Base-by-base conservation (phyloP, 2,888 invertebrate genomes). In the Globia sparganii region DNA sequence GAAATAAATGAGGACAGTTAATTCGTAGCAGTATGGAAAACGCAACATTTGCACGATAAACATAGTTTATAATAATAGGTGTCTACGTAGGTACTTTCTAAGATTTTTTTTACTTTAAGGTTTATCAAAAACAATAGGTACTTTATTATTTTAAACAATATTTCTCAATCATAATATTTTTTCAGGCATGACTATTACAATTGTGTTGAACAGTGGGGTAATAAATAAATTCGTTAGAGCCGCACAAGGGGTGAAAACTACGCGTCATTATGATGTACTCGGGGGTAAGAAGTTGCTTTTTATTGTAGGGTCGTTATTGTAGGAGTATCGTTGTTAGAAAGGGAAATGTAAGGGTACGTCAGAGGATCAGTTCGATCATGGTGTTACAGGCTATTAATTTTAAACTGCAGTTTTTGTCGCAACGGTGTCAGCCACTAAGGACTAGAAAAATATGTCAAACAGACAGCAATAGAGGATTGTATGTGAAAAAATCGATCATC, bases 181-280 rank as follows among this genome's bases (percentile, higher is more conserved):
- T 79, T 80, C 72, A 77, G 67, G 89, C 86, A 79, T 80, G 74
- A 81, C 78, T 80, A 72, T 86, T 80, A 84, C 88, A 89, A 85
- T 88, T 81, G 77, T 79, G 75, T 69, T 67, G 68, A 58, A 81
- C 70, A 80, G 75, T 75, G 81, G 82, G 87, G 88, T 89, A 91
- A 93, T 94, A 93, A 93, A 93, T 93, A 93, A 93, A 93, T 93
- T 91, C 88, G 91, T 91, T 90, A 91, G 85, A 82, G 83, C 77
- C 75, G 84, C 78, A 83, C 85, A 91, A 86, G 88, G 94, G 94
- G 94, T 89, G 91, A 91, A 92, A 94, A 92, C 91, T 91, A 92
- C 94, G 83, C 94, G 94, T 94, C 94, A 94, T 93, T 86, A 87
- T 85, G 84, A 84, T 75, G 80, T 72, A 78, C 79, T 81, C 74